A percentile compares a stretch with the other conserved stretches of the same genome.
These are phyloP conservation scores for Phalacrocorax carbo DNA, from an alignment of 2,113 vertebrate genomes.

Conservation along the genomic window DNA sequence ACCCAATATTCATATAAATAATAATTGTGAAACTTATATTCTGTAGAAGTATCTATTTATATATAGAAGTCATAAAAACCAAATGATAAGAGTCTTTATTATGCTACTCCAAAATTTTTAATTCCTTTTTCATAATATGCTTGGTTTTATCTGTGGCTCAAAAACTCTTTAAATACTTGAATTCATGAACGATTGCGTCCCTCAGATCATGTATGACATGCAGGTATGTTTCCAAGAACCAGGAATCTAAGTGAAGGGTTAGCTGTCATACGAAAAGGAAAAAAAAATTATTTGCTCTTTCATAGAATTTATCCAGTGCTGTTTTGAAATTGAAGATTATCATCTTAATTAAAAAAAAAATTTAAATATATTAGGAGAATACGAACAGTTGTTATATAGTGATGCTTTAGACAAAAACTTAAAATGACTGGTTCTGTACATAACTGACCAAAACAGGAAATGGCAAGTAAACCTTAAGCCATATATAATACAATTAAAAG, in stretches of 20 bases:
- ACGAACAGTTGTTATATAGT: neutral
- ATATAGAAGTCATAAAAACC: neutral
- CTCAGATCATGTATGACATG: neutral
- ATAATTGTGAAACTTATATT: neutral
- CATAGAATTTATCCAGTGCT: neutral
- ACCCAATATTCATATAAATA: neutral
- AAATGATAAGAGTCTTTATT: neutral
- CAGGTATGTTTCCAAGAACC: neutral
- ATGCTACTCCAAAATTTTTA: neutral
- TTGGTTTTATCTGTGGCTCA: neutral
- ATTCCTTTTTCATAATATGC: neutral
- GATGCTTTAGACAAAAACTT: neutral
- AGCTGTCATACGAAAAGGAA: neutral
- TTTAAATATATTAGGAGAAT: neutral
- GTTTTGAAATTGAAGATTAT: neutral
- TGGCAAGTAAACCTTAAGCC: neutral
- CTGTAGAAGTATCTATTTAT: neutral
- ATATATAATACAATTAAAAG: neutral
- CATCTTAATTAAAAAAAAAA: neutral
- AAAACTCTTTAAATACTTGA: neutral
- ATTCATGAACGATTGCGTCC: neutral
- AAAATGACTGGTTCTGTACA: neutral
- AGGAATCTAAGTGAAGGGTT: neutral
- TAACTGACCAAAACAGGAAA: neutral
- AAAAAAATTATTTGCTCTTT: neutral